Evolutionary conservation across 2,797 vertebrate species (phyloP), one percentile per base, ranked within the genome.

Genomic region (Lerista edwardsae): DNA sequence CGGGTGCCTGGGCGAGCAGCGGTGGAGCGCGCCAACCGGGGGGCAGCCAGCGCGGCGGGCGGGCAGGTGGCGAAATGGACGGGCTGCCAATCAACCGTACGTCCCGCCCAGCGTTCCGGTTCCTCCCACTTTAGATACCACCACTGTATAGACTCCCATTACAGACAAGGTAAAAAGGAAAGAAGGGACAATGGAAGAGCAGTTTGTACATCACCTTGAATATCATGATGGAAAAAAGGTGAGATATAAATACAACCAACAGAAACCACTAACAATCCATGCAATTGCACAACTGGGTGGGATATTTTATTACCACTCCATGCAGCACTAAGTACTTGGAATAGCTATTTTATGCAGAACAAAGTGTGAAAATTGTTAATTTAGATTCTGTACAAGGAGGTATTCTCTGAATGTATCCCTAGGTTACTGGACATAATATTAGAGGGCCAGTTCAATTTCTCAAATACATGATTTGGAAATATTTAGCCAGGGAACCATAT

Each of bases 391-490:
- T 55, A 65, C 65, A 83, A 83, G 11, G 44, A 75, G n/a, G 29
- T 29, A 77, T 59, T 72, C 51, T 79, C 19, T 34, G 10, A 84
- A 61, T 39, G 12, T 15, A 31, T 62, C 21, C 31, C 6, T 79
- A 39, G 27, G 39, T 55, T 79, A 25, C 27, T 65, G 19, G 25
- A 65, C 34, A 74, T 8, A 14, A 25, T 62, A 14, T 84, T 55
- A n/a, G 41, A 75, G 39, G 55, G 55, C 15, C 55, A n/a, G n/a
- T 79, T 79, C 57, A 31, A 84, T 51, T 72, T 47, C 75, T 51
- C 31, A 47, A 75, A 78, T 79, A 47, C 64, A 55, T 55, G 62
- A 57, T 65, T 74, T 57, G 76, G 77, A 84, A 84, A 74, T 59
- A 19, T 73, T 84, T 65, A 65, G 76, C 44, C 31, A 39, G 41